A percentile compares a stretch with the other conserved stretches of the same genome.
Evolutionary conservation across 30 jellyfish, hydroid and myxozoan species (phyloP).

Genomic region (Aurelia aurita): DNA sequence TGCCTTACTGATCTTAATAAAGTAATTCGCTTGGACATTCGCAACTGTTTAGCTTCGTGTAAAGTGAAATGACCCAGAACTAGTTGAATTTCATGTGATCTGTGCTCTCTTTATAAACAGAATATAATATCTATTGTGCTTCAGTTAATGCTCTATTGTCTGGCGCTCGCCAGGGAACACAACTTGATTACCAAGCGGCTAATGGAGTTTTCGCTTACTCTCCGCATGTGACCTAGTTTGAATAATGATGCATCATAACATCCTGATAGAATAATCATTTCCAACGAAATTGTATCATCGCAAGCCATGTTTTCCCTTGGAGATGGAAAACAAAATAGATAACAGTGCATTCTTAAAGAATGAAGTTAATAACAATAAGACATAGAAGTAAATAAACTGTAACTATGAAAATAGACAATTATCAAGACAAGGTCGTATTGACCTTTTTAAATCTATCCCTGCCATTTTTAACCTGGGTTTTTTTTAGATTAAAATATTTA

Average conservation of each 20-base stretch:
- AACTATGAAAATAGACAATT: too few relatives aligned
- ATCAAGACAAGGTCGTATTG: too few relatives aligned
- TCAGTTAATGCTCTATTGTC: slow-evolving; percentile 18
- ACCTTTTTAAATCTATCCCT: too few relatives aligned
- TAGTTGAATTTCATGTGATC: slow-evolving; percentile 32
- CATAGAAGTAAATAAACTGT: too few relatives aligned
- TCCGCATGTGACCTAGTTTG: slow-evolving; percentile 30
- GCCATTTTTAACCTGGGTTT: too few relatives aligned
- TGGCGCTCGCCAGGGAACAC: slow-evolving; percentile 16
- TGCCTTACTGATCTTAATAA: slow-evolving; percentile 26
- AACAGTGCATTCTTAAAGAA: too few relatives aligned
- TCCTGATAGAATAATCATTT: too few relatives aligned
- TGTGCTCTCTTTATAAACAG: slow-evolving; percentile 19
- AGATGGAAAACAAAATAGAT: too few relatives aligned
- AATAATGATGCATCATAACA: not conserved
- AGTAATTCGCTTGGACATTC: not conserved
- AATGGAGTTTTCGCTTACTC: slow-evolving; percentile 9
- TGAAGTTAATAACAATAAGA: too few relatives aligned
- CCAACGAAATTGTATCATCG: too few relatives aligned
- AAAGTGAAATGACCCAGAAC: slow-evolving; percentile 53
- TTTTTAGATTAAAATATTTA: too few relatives aligned
- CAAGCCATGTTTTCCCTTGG: too few relatives aligned
- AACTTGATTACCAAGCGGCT: slow-evolving; percentile 1
- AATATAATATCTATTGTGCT: slow-evolving; percentile 25
- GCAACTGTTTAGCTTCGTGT: slow-evolving; percentile 5